A percentile compares a stretch with the other conserved stretches of the same genome.
Conservation (phyloP, 2,888 invertebrate species). For the Drosophila paramelanica region DNA sequence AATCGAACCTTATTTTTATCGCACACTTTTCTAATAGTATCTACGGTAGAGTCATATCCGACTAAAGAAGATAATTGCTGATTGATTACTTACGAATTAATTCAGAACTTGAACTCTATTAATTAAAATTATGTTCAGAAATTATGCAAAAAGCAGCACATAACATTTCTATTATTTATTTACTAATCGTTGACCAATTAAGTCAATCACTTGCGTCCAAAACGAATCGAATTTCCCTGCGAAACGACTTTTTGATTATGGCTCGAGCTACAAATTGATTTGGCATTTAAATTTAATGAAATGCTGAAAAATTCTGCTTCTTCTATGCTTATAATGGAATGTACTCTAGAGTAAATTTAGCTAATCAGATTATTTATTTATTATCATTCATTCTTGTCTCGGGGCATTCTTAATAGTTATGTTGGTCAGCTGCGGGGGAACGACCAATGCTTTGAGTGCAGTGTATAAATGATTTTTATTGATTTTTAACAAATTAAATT, state of each 20-base stretch:
- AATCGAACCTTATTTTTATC: background rate
- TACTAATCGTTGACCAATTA: too few relatives aligned
- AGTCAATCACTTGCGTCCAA: background rate
- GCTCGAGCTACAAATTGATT: background rate
- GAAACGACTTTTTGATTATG: too few relatives aligned
- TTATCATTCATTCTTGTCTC: background rate
- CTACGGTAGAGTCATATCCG: too few relatives aligned
- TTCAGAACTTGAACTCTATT: too few relatives aligned
- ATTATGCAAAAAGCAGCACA: too few relatives aligned
- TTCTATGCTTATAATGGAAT: background rate
- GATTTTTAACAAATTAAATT: constrained; percentile 79
- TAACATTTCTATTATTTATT: too few relatives aligned
- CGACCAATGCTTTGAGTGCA: background rate
- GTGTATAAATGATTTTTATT: constrained; percentile 72
- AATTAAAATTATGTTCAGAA: too few relatives aligned
- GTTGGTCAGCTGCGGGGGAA: constrained; percentile 2
- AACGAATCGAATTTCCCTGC: background rate
- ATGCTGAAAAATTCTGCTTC: background rate
- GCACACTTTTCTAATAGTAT: too few relatives aligned
- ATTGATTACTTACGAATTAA: background rate
- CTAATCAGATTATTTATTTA: background rate
- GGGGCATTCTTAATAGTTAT: constrained; percentile 1
- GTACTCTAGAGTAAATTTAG: background rate
- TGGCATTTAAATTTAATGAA: background rate
- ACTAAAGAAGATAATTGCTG: background rate